These are phyloP conservation scores for Sycophila texana DNA, from an alignment of 2,888 invertebrate genomes.

Conservation along the genomic window DNA sequence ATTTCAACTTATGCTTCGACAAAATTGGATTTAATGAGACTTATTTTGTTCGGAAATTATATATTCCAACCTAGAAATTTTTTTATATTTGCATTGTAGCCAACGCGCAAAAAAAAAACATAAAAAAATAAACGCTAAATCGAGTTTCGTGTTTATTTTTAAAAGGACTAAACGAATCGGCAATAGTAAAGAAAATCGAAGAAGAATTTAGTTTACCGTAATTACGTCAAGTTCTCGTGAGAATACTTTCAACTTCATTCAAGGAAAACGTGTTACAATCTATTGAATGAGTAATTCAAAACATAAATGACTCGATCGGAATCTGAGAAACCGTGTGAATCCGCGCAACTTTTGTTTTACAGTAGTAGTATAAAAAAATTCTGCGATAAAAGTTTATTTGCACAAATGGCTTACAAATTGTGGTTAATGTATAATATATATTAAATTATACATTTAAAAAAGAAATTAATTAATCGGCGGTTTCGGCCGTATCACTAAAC, in stretches of 20 bases:
- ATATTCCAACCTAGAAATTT: background rate
- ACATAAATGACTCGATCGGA: constrained; percentile 22
- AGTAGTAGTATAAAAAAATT: background rate
- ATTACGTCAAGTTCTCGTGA: constrained; percentile 25
- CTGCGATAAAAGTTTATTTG: no score
- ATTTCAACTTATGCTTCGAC: background rate
- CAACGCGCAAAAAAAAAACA: background rate
- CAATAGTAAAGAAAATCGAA: background rate
- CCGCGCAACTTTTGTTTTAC: background rate
- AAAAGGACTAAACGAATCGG: background rate
- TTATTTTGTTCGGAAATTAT: background rate
- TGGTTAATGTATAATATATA: no score
- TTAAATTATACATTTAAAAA: no score
- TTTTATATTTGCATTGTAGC: no score
- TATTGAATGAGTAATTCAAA: constrained; percentile 31
- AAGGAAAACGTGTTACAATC: constrained; percentile 45
- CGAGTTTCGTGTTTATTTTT: background rate
- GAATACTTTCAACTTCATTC: constrained; percentile 43
- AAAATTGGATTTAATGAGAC: constrained; percentile 4
- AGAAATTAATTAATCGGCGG: no score
- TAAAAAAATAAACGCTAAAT: background rate
- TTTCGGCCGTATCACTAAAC: no score
- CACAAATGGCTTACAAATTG: no score
- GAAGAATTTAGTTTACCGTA: constrained; percentile 26
- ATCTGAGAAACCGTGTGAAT: constrained; percentile 24